A percentile compares a stretch with the other conserved stretches of the same genome.
Conservation (phyloP, 2,113 vertebrate genomes). For the Chamaea fasciata region DNA sequence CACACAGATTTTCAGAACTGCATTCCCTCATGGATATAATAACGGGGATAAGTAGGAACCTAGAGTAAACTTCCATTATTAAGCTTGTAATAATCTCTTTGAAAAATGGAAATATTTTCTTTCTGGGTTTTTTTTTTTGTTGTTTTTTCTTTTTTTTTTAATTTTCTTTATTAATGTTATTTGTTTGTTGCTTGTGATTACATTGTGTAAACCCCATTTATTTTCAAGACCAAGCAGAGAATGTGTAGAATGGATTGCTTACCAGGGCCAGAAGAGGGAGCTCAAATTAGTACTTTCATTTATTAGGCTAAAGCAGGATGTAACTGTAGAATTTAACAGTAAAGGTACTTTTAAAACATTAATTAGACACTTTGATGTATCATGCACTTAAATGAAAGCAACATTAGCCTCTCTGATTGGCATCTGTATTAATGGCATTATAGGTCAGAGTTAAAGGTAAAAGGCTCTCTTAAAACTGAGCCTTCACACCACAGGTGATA, state of each 20-base stretch:
- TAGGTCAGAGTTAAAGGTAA: not conserved
- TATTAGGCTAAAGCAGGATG: not conserved
- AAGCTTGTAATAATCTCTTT: not conserved
- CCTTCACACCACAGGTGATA: not conserved
- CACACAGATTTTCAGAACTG: not conserved
- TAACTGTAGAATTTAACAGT: not conserved
- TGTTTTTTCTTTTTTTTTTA: not conserved
- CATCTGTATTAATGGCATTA: not conserved
- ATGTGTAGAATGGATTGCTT: not conserved
- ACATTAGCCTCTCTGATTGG: not conserved
- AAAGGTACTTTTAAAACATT: not conserved
- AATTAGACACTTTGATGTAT: not conserved
- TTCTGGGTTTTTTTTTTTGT: too few relatives aligned
- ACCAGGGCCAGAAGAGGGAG: conserved; percentile 25
- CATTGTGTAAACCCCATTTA: not conserved
- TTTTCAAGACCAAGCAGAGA: not conserved
- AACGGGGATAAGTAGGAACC: accelerated
- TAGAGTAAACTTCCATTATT: not conserved
- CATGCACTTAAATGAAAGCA: not conserved
- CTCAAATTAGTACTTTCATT: not conserved
- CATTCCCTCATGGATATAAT: not conserved
- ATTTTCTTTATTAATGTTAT: not conserved
- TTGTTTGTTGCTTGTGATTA: not conserved
- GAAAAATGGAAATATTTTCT: not conserved
- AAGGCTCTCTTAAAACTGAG: not conserved